Conservation (phyloP, 2,797 vertebrate species). For the Taeniopygia guttata region DNA sequence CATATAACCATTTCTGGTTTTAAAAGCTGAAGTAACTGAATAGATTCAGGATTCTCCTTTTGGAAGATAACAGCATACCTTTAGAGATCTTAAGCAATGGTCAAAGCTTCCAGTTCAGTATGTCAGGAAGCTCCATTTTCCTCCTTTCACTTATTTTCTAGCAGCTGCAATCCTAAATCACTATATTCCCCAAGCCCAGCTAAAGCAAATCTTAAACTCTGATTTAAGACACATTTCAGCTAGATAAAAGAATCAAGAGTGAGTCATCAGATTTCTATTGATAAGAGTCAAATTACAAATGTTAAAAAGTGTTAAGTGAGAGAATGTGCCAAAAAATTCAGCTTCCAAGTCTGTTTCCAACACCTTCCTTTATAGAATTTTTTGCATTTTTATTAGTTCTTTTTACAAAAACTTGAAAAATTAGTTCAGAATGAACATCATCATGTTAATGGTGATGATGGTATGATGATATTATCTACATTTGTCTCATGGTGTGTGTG, state of each 20-base stretch:
- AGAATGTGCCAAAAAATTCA: background rate
- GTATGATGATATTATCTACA: background rate
- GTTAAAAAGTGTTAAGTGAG: background rate
- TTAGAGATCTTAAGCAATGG: background rate
- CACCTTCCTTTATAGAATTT: background rate
- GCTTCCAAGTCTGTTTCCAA: background rate
- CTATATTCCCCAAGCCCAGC: background rate
- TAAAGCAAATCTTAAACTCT: background rate
- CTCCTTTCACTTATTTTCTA: background rate
- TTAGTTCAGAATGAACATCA: background rate
- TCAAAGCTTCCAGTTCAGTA: background rate
- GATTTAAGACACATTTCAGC: background rate
- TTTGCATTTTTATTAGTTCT: background rate
- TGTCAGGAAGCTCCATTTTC: background rate
- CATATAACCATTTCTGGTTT: background rate
- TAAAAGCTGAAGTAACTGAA: background rate
- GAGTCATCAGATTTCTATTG: background rate
- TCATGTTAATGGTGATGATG: background rate
- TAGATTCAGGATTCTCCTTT: background rate
- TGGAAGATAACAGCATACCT: background rate
- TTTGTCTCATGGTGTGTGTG: no score
- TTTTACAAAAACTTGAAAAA: background rate
- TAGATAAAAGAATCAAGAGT: background rate
- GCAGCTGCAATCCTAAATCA: background rate
- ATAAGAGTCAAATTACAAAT: background rate